These are phyloP conservation scores for Elgaria multicarinata DNA, from an alignment of 2,113 vertebrate genomes.

Conservation along the genomic window DNA sequence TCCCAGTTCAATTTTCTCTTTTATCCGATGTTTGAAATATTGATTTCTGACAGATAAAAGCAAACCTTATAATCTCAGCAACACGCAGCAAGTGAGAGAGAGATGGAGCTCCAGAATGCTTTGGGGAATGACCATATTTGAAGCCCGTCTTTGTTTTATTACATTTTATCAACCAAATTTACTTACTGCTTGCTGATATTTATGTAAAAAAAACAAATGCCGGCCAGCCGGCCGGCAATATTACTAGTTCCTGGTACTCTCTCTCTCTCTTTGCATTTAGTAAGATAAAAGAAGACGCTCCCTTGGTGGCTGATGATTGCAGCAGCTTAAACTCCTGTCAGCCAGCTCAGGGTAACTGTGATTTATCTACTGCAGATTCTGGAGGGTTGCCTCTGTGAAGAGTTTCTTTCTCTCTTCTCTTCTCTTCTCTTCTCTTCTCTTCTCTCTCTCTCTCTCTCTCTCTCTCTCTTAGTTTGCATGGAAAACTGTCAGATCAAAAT, in stretches of 20 bases:
- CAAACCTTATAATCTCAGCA: constrained; percentile 99
- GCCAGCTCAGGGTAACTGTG: constrained; percentile 93
- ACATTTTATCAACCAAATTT: constrained; percentile 98
- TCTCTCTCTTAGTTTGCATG: constrained; percentile 75
- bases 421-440: background rate
- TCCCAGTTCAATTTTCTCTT: constrained; percentile 99
- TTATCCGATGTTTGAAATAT: constrained; percentile 99
- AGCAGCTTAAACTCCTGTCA: constrained; percentile 98
- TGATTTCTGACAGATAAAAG: constrained; percentile 99
- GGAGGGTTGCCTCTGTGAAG: constrained; percentile 83
- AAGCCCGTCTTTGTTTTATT: constrained; percentile 94
- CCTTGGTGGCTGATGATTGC: constrained; percentile 93
- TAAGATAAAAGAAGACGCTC: constrained; percentile 91
- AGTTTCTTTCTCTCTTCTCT: constrained; percentile 41
- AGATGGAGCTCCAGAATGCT: constrained; percentile 81
- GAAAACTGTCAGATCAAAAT: constrained; percentile 73
- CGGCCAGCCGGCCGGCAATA: constrained; percentile 86
- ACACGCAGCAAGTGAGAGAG: constrained; percentile 90
- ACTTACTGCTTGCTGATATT: constrained; percentile 94
- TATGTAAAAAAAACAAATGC: constrained; percentile 89
- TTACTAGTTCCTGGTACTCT: constrained; percentile 84
- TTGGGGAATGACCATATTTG: constrained; percentile 87
- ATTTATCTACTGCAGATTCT: constrained; percentile 97
- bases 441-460: constrained; percentile 52
- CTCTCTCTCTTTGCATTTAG: constrained; percentile 84